Base-by-base conservation (phyloP, 2,113 vertebrate genomes). In the Calyptomena viridis region DNA sequence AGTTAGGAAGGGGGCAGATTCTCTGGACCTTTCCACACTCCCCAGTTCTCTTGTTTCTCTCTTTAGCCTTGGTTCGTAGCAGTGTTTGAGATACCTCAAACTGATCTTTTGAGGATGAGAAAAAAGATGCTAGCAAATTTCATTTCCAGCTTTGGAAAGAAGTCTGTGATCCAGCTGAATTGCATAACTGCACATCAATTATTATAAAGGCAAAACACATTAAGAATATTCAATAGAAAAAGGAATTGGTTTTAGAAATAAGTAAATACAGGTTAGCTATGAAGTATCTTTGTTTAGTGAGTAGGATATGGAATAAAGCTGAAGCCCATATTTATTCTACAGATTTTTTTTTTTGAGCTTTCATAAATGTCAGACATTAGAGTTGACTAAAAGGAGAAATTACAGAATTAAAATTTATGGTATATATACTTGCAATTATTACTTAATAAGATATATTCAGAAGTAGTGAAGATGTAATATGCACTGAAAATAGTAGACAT, bases 401-500 rank as follows among this genome's bases (percentile, higher is more conserved):
- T 44, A 46, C 11, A 69, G 63, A 60, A 81, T 37, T 82, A 35
- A 89, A 89, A 82, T 64, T 83, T 86, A 84, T 86, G 13, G 31
- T 31, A 66, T 40, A 39, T 44, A 31, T 75, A 52, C 81, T 89
- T 93, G 52, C 56, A 82, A 81, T 84, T 90, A 64, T 66, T 95
- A n/a, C 37, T 78, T 91, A 88, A 84, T 90, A 86, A 67, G 49
- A 67, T 78, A 44, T 11, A 47, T 86, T 81, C 56, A 89, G 78
- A 74, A 81, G 21, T 40, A 92, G 59, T 37, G 33, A 84, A 83
- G 56, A 83, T 84, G 25, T 76, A 90, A 92, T 86, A 90, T 20
- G 13, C 39, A 74, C 35, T 92, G 72, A 92, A 89, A 94, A 90
- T 68, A 75, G 60, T 24, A 90, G 87, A 92, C 58, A 62, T 82